Percentiles rank a stretch among this genome's conserved stretches.
phyloP scores from a whole-genome alignment of 2,888 invertebrate genomes.

The Thymelicus lineola region DNA sequence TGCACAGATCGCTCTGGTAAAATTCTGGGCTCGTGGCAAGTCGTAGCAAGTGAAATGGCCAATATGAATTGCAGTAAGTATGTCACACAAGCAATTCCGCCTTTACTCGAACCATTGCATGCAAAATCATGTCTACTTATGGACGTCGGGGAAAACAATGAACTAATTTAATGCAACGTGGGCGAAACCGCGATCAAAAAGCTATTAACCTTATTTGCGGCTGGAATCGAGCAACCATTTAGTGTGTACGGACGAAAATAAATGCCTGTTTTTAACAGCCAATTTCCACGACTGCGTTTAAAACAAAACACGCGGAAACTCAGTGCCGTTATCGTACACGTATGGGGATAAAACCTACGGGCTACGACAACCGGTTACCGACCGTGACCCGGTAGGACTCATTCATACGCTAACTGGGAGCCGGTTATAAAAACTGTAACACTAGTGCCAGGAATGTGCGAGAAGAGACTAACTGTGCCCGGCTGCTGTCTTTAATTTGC shows the following conservation, averaged over 20 bases:
- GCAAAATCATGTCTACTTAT: slow-evolving; percentile 15
- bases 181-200: slow-evolving; percentile 31
- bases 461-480: slow-evolving; percentile 33
- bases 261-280: slow-evolving; percentile 18
- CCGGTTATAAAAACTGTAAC: slow-evolving; percentile 50
- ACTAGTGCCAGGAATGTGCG: slow-evolving; percentile 3
- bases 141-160: slow-evolving; percentile 23
- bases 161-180: slow-evolving; percentile 26
- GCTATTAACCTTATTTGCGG: slow-evolving; percentile 34
- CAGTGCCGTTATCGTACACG: slow-evolving; percentile 47
- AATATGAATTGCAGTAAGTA: slow-evolving; percentile 87
- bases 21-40: slow-evolving; percentile 83
- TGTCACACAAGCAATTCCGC: slow-evolving; percentile 9
- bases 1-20: slow-evolving; percentile 86
- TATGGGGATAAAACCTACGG: slow-evolving; percentile 47
- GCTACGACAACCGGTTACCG: slow-evolving; percentile 67
- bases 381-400: slow-evolving; percentile 73
- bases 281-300: slow-evolving; percentile 3
- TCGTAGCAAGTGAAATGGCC: slow-evolving; percentile 60
- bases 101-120: slow-evolving; percentile 3
- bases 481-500: slow-evolving; percentile 38
- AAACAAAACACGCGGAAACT: slow-evolving; percentile 16
- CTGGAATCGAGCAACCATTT: slow-evolving; percentile 18
- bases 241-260: slow-evolving; percentile 19
- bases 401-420: slow-evolving; percentile 58